Base-by-base conservation (phyloP, 2,888 invertebrate species). In the Gortyna flavago region DNA sequence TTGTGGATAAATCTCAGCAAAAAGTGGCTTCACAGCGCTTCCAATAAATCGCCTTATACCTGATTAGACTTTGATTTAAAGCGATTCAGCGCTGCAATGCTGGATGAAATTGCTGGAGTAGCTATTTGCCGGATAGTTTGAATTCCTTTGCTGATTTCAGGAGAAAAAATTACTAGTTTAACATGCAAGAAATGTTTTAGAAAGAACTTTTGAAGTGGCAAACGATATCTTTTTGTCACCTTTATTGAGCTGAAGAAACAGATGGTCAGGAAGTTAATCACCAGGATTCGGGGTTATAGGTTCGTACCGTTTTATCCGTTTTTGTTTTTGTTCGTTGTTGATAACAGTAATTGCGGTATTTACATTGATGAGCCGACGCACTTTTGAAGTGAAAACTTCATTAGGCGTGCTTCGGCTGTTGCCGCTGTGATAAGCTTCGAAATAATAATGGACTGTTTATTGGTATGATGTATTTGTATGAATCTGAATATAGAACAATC, bases 21-120 rank as follows among this genome's bases (percentile, higher is more conserved):
- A 84, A 84, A 86, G 54, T 74, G 44, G 6, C 75, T 71, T 57
- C 5, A 38, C 77, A 87, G 79, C 84, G 86, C 78, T 84, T 77
- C 72, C 76, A 61, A 88, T 81, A 86, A 86, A 86, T 88, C 80
- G 75, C 32, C 67, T 81, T 79, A 84, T 77, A 84, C 84, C 73
- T 86, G 88, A 87, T 87, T 86, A 88, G 72, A 78, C 76, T 86
- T 84, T 87, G 79, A 86, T 86, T 86, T 88, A 86, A 87, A 88
- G 81, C 79, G 78, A 86, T 79, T 81, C 66, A 81, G 76, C 83
- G 81, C 81, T 79, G 81, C 77, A 81, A 59, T 80, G 69, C 70
- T 67, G 25, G 48, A 25, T 57, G 54, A 70, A 79, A 83, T 83
- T 77, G 75, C 78, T 80, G 16, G 35, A 77, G 57, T 72, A 75